Evolutionary conservation across 1,140 invertebrate species (phyloP), one percentile per base, ranked within the genome.

Genomic region (Eueides isabella): DNA sequence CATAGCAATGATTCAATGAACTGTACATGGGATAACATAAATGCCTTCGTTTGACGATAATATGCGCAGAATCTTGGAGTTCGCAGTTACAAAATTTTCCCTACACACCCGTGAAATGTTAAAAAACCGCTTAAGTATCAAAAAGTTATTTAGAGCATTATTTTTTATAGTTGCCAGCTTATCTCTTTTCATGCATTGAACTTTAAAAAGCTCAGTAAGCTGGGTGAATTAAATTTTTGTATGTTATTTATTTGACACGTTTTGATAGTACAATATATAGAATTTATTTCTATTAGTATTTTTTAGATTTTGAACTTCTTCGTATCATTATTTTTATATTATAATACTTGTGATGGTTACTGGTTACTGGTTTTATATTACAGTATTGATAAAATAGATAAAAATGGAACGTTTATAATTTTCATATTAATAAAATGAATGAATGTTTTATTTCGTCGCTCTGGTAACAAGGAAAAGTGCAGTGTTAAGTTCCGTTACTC

Each of bases 11-110:
- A 79, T 80, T 76, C 84, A 87, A 87, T 88, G 83, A 86, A 86
- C 82, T 85, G 86, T 81, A 76, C 80, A 82, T 79, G 55, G 83
- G 85, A 88, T 88, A 88, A 86, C 84, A 82, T 75, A 77, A 84
- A 85, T 80, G 81, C 70, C 48, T 62, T 28, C 41, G 66, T 65
- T 73, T 67, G 28, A 73, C 71, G 30, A 73, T 66, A 66, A 73
- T n/a, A 73, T 62, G 63, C 71, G 23, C 33, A 28, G 33, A 65
- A 63, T 55, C 48, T 67, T 61, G 23, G 64, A 63, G 29, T 63
- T 63, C 61, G 14, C 61, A 63, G 23, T 61, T 61, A 61, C 48
- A 55, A 55, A 55, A 26, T 55, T 26, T 55, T 11, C 9, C 23
- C 7, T 55, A 4, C 0, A 12, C 9, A 26, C 0, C 19, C 41